Base-by-base conservation (phyloP, 2,888 invertebrate species). In the Petrolisthes cinctipes region DNA sequence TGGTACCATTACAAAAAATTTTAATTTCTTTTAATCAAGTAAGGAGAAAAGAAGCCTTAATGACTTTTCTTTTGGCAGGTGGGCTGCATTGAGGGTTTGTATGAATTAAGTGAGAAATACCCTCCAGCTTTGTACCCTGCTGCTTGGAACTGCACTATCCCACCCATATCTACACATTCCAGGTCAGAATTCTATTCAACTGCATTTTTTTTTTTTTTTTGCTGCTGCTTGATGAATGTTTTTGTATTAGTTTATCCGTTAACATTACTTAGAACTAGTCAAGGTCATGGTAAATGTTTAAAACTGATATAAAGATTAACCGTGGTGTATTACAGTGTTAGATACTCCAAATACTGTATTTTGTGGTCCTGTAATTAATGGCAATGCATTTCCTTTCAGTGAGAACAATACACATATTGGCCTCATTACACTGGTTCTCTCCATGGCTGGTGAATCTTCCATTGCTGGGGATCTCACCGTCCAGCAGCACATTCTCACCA, bases 51-150 rank as follows among this genome's bases (percentile, higher is more conserved):
- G 73, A 73, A 20, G 73, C 20, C 73, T 73, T 23, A 23, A 73
- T 73, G 73, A 23, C 20, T 6, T 73, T 73, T 73, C 23, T 23
- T 73, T 20, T 20, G 20, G 20, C 23, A 20, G 73, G 73, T 73
- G 20, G 96, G 96, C 0, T 95, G 95, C 92, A 94, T 95, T 91
- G 95, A 96, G 92, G 94, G 96, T 0, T 93, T 97, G 1, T 94
- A 94, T 91, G 92, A 94, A 5, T 93, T 97, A 66, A 95, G 96
- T 81, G 94, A 94, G 82, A 93, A 93, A 51, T 97, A 95, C 93
- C 94, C 95, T 0, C 95, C 96, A 3, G 95, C 95, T 91, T 93
- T 94, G 37, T 95, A 96, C 92, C 93, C 94, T 9, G 94, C 94
- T 37, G 95, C 96, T 0, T 97, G 96, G 95, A 94, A 94, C 90